These are phyloP conservation scores for Chloropsis hardwickii DNA, from an alignment of 2,113 vertebrate species.

Conservation along the genomic window DNA sequence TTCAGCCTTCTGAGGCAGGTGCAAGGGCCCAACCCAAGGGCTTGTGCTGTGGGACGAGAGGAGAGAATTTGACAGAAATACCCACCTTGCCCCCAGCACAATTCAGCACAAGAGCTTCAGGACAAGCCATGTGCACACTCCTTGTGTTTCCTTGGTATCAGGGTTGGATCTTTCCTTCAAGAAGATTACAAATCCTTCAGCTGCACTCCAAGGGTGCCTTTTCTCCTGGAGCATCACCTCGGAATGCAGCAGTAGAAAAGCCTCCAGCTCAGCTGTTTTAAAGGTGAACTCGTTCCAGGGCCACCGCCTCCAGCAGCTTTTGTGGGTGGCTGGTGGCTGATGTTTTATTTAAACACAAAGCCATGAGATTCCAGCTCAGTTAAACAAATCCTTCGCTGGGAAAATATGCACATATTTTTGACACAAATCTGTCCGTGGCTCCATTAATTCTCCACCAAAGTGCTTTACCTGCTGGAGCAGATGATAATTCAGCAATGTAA, in stretches of 20 bases:
- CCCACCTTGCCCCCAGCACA: background rate
- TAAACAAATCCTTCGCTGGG: constrained; percentile 8
- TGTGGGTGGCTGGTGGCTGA: constrained; percentile 16
- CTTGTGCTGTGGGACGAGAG: background rate
- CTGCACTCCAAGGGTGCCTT: background rate
- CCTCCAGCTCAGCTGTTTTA: constrained; percentile 38
- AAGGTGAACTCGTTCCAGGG: constrained; percentile 38
- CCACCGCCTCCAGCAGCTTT: background rate
- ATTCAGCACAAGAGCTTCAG: background rate
- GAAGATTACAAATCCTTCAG: background rate
- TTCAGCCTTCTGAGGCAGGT: constrained; percentile 10
- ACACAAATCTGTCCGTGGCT: constrained; percentile 1
- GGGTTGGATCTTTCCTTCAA: background rate
- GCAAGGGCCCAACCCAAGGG: background rate
- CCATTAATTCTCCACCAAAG: constrained; percentile 24
- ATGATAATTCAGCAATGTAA: constrained; percentile 22
- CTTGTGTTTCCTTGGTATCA: background rate
- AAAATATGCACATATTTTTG: constrained; percentile 58
- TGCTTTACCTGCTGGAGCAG: constrained; percentile 55
- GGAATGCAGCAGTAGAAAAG: background rate
- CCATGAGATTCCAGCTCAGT: constrained; percentile 37
- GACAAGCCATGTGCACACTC: background rate
- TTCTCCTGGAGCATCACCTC: background rate
- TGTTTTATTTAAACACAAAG: constrained; percentile 65
- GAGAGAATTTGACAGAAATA: background rate